Evolutionary conservation across 2,888 invertebrate genomes (phyloP).

Genomic region (Drosophila dives): DNA sequence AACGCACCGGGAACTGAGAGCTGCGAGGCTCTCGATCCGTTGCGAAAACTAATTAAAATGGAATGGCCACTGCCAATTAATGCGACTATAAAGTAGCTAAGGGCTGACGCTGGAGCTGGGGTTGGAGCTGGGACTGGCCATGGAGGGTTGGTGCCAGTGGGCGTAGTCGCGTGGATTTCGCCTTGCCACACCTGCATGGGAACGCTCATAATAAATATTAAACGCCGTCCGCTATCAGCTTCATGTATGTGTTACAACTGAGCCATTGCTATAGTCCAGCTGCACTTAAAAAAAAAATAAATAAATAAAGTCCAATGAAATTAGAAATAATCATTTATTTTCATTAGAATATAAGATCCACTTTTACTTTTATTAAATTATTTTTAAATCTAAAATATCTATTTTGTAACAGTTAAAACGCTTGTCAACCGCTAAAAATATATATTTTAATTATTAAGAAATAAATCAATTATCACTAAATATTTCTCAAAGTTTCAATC

Average conservation of each 20-base stretch:
- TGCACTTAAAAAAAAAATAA: not conserved
- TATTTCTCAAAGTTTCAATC: too few species aligned
- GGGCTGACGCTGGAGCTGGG: slow-evolving; percentile 3
- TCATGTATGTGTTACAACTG: slow-evolving; percentile 45
- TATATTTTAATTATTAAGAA: not conserved
- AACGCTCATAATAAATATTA: slow-evolving; percentile 49
- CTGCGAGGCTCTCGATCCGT: slow-evolving; percentile 62
- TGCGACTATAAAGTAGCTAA: slow-evolving; percentile 58
- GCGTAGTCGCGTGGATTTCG: not conserved
- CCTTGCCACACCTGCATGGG: slow-evolving; percentile 30
- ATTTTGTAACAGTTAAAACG: not conserved
- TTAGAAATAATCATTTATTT: not conserved
- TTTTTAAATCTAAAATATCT: not conserved
- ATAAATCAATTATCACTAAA: not conserved
- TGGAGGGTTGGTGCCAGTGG: not conserved
- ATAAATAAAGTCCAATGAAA: not conserved
- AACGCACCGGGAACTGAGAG: slow-evolving; percentile 44
- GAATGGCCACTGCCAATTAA: slow-evolving; percentile 78
- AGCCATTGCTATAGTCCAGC: slow-evolving; percentile 20
- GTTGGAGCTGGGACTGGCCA: not conserved
- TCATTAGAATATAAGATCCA: not conserved
- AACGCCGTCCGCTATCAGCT: slow-evolving; percentile 8
- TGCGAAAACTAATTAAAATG: slow-evolving; percentile 80
- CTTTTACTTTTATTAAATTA: not conserved
- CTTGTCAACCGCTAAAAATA: not conserved